phyloP scores from a whole-genome alignment of 2,113 vertebrate genomes.

The Tragelaphus strepsiceros region DNA sequence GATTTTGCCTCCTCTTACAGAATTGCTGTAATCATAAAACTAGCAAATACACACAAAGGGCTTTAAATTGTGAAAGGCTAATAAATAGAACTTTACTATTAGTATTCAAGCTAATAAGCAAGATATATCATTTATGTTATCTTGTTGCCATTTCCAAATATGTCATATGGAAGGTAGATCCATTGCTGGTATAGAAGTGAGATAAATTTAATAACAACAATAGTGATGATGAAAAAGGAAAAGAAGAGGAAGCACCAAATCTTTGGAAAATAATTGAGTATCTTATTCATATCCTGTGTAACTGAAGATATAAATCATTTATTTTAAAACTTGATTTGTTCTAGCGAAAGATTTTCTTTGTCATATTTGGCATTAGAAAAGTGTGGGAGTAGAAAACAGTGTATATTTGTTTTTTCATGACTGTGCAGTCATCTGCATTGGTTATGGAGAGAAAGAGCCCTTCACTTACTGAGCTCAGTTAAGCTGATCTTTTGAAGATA shows the following conservation, averaged over 20 bases:
- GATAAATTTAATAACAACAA: neutral
- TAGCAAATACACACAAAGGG: neutral
- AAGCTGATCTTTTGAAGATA: neutral
- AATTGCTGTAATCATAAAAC: neutral
- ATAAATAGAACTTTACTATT: neutral
- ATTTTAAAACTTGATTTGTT: neutral
- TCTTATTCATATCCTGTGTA: conserved; percentile 24
- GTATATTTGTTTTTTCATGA: neutral
- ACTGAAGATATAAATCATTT: neutral
- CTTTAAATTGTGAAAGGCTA: neutral
- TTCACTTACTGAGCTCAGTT: neutral
- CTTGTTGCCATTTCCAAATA: neutral
- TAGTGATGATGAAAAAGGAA: neutral
- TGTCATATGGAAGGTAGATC: neutral
- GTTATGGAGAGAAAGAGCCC: neutral
- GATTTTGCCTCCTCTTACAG: neutral
- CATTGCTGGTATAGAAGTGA: neutral
- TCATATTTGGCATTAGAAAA: neutral
- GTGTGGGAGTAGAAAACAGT: neutral
- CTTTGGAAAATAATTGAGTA: neutral
- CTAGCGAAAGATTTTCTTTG: neutral
- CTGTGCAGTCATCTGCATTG: neutral
- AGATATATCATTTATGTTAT: neutral
- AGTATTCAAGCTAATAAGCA: neutral
- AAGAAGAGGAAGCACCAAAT: neutral